Evolutionary conservation across 2,797 vertebrate genomes (phyloP), one percentile per base, ranked within the genome.

Genomic region (Sebastes paucispinis): DNA sequence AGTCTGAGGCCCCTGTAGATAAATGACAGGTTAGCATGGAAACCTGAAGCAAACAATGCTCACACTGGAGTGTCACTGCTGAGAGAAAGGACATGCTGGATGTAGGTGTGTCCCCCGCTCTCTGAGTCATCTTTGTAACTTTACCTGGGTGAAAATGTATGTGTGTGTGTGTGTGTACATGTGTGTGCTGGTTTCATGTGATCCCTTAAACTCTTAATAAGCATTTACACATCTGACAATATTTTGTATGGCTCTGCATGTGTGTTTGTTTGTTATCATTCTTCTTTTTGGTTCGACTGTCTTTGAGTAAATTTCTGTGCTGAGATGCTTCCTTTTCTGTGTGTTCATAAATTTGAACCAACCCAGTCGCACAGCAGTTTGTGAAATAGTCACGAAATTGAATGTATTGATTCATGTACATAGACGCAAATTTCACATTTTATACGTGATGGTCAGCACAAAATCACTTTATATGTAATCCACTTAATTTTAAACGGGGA

Each of bases 1-100:
- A 78, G 91, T 93, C 93, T 94, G 89, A 85, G 76, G 71, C 86
- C 84, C 80, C 88, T 7, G 81, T 83, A 78, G 89, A 80, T 88
- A 92, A 89, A 93, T 92, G 89, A 92, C 87, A 86, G 84, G 84
- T 87, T 90, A 80, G 79, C 65, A 65, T 20, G 39, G 9, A 77
- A 50, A 88, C 86, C 72, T 75, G 63, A 73, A 66, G 76, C 64
- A 82, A 86, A 84, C 72, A 78, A 64, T 80, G 75, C 82, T 85
- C 71, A 65, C 60, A 79, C 43, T 75, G 74, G 47, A 81, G 65
- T 80, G 77, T 78, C 20, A 22, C 11, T 32, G 57, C 32, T 69
- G 47, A 20, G 75, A 72, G 55, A 47, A 73, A 68, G 2, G 29
- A 50, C 69, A 22, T 31, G 77, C 64, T 83, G 70, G 6, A 59